phyloP scores from a whole-genome alignment of 2,888 invertebrate genomes.

The Drosophila mercatorum region DNA sequence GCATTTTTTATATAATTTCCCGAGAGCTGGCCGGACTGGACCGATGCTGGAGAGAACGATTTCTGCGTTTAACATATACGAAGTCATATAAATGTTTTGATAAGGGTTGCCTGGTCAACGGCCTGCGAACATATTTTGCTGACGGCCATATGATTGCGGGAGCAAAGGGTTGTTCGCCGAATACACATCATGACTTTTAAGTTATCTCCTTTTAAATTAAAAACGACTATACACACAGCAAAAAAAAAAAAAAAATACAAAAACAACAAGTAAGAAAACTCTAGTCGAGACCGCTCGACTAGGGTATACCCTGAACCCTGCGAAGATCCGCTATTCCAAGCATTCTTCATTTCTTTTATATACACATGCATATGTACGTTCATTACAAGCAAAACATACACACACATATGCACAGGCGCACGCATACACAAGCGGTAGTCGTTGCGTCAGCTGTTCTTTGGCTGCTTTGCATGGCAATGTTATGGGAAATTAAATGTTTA shows the following conservation, averaged over 20 bases:
- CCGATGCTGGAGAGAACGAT: slow-evolving; percentile 38
- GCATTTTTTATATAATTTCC: slow-evolving; percentile 64
- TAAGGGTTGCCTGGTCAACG: slow-evolving; percentile 75
- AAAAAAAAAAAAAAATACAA: slow-evolving; percentile 46
- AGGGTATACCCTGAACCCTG: too few relatives aligned
- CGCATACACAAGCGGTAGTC: too few relatives aligned
- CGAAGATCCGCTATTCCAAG: too few relatives aligned
- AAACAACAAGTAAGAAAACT: too few relatives aligned
- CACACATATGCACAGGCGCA: too few relatives aligned
- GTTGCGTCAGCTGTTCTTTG: too few relatives aligned
- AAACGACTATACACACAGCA: slow-evolving; percentile 40
- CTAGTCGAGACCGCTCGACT: too few relatives aligned
- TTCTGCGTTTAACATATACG: slow-evolving; percentile 72
- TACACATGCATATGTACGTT: too few relatives aligned
- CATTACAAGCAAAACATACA: too few relatives aligned
- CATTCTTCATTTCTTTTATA: too few relatives aligned
- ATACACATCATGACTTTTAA: slow-evolving; percentile 81
- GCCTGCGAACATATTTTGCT: slow-evolving; percentile 61
- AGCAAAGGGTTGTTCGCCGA: slow-evolving; percentile 60
- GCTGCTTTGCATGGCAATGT: too few relatives aligned
- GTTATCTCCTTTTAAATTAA: slow-evolving; percentile 74
- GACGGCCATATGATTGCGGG: slow-evolving; percentile 33
- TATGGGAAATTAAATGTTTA: too few relatives aligned
- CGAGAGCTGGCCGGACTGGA: slow-evolving; percentile 1
- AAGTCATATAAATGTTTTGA: slow-evolving; percentile 81